phyloP scores from a whole-genome alignment of 2,113 vertebrate genomes.

The Fukomys damarensis region DNA sequence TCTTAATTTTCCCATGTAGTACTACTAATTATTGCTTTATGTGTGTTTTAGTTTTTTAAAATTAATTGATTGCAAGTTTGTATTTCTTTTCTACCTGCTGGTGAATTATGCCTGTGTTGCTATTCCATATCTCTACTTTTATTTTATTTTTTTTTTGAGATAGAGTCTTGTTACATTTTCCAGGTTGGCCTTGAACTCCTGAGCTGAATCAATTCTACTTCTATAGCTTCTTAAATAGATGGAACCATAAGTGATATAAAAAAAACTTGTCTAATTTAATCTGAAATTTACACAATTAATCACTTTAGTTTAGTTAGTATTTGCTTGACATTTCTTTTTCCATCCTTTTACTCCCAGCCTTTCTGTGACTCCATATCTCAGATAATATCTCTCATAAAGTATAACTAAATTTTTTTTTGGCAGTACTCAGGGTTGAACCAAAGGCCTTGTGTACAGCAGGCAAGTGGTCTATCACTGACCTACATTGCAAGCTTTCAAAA shows the following conservation, averaged over 20 bases:
- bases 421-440: neutral
- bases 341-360: neutral
- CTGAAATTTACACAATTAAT: neutral
- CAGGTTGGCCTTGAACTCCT: neutral
- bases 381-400: neutral
- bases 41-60: slow-evolving; percentile 16
- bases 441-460: neutral
- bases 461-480: neutral
- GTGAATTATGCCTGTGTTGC: neutral
- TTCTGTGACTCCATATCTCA: neutral
- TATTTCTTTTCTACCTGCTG: slow-evolving; percentile 24
- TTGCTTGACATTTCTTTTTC: neutral
- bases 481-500: neutral
- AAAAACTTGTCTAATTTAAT: neutral
- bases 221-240: neutral
- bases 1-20: neutral
- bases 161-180: neutral
- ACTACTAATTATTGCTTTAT: neutral
- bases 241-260: neutral
- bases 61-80: slow-evolving; percentile 1
- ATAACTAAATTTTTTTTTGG: neutral
- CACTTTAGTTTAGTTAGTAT: neutral
- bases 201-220: neutral
- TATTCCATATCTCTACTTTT: neutral
- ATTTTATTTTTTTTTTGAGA: neutral